Conservation (phyloP, 2,888 invertebrate species). For the Sipha maydis region DNA sequence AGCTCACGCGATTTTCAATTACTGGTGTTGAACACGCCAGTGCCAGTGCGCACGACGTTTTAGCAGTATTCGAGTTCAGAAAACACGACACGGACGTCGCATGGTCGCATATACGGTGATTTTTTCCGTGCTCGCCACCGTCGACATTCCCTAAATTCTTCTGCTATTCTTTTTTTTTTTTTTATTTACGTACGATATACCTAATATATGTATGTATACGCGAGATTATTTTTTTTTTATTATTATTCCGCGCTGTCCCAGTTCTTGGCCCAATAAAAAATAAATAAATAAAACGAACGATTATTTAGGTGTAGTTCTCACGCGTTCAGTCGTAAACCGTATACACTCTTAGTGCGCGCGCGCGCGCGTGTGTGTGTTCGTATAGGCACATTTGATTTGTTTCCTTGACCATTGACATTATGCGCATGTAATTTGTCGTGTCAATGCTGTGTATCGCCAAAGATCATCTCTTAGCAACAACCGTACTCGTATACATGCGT, state of each 20-base stretch:
- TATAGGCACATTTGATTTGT: constrained; percentile 39
- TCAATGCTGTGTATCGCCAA: constrained; percentile 29
- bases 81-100: constrained; percentile 5
- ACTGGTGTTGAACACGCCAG: not conserved
- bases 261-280: not conserved
- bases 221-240: not conserved
- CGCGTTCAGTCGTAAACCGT: not conserved
- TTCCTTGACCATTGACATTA: constrained; percentile 49
- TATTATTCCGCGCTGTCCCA: not conserved
- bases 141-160: constrained; percentile 30
- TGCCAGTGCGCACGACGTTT: not conserved
- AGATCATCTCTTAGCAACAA: constrained; percentile 16
- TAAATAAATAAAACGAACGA: not conserved
- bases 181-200: not conserved
- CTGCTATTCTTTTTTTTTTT: not conserved
- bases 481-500: not conserved
- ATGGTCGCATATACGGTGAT: not conserved
- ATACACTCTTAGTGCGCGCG: not conserved
- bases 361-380: not conserved
- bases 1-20: constrained; percentile 19
- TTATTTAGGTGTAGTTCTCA: constrained; percentile 13
- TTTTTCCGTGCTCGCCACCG: not conserved
- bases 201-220: not conserved
- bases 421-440: constrained; percentile 51
- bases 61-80: not conserved